Base-by-base conservation (phyloP, 92 coral and sea anemone species). In the Pocillopora grandis region DNA sequence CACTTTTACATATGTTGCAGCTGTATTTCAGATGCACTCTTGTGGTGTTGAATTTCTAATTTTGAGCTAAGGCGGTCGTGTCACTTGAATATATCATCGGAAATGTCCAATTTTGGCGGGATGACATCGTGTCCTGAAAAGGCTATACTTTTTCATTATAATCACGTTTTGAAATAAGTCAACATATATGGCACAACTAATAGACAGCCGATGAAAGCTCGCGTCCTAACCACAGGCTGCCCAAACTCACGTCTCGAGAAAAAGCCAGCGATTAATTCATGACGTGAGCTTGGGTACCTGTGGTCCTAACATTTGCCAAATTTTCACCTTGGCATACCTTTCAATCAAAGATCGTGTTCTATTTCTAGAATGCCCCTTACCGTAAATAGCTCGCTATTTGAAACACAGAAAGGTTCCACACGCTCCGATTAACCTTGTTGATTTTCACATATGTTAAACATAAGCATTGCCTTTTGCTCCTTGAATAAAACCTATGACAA, bases 251-350 rank as follows among this genome's bases (percentile, higher is more conserved):
- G 80, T 18, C 42, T 27, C 31, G 31, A 27, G 31, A 27, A 27
- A 27, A 27, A 27, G 31, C 31, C 31, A 27, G 31, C 31, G 10
- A 31, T 27, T 27, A 27, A 27, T 27, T 27, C 31, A 27, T 27
- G 31, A 27, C 31, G 31, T 27, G 31, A 27, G 31, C 31, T 27
- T 27, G 31, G 31, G 31, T 27, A 27, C 31, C 31, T 27, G 31
- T 27, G 31, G 31, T 27, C 1, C 8, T 42, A 35, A 48, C 80
- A 76, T 10, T 31, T 76, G 67, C 15, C 68, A 31, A 60, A 76
- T 76, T 75, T 75, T 75, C 78, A 75, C 78, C 49, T 57, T 23
- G 23, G 37, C 63, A 75, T 55, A 75, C 78, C 78, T 76, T 76
- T 76, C 69, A 57, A 35, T 70, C 75, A 70, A 55, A 37, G 42